phyloP scores from a whole-genome alignment of 1,140 invertebrate species.

The Druon quercuslanigerum region DNA sequence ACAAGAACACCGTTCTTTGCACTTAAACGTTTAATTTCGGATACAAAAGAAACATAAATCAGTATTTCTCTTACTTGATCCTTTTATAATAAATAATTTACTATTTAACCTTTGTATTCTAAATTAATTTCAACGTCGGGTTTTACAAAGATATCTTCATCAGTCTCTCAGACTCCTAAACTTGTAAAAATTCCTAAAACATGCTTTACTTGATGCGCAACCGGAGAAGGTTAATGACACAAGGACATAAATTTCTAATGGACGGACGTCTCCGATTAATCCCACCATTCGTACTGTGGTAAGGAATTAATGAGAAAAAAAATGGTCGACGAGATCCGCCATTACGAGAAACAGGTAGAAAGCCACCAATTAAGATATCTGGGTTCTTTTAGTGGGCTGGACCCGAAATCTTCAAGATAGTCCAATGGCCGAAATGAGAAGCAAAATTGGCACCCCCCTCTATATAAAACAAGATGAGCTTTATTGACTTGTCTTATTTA shows the following conservation, averaged over 20 bases:
- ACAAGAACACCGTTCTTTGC: no score
- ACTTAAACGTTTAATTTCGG: no score
- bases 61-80: no score
- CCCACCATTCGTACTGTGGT: conserved; percentile 21
- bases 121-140: no score
- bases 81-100: no score
- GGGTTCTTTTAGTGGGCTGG: conserved; percentile 55
- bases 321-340: conserved; percentile 45
- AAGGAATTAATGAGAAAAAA: conserved; percentile 30
- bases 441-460: conserved; percentile 34
- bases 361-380: conserved; percentile 73
- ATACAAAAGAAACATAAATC: no score
- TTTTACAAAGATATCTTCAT: no score
- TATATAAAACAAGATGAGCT: conserved; percentile 2
- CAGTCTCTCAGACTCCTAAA: no score
- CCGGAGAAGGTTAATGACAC: conserved; percentile 38
- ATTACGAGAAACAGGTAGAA: conserved; percentile 53
- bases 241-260: conserved; percentile 45
- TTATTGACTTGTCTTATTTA: conserved; percentile 25
- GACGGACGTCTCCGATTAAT: conserved; percentile 41
- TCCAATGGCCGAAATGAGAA: conserved; percentile 67
- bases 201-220: conserved; percentile 39
- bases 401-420: conserved; percentile 54
- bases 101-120: no score
- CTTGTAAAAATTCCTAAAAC: background rate